These are phyloP conservation scores for Drosophila tristis DNA, from an alignment of 1,140 invertebrate species.

Conservation along the genomic window DNA sequence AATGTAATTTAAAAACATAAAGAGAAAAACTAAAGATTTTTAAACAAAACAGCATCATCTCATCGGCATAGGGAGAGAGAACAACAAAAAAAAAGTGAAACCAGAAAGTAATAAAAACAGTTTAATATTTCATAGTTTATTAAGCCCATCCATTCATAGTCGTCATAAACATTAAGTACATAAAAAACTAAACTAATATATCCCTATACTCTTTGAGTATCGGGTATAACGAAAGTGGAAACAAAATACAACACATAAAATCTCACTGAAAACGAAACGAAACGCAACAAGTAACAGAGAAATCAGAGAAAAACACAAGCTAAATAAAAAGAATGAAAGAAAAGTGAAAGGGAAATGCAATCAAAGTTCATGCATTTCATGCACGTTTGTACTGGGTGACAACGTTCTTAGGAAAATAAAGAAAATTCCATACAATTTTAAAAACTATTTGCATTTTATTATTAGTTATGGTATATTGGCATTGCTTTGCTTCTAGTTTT, in stretches of 20 bases:
- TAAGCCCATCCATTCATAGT: constrained; percentile 81
- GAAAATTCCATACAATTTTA: constrained; percentile 76
- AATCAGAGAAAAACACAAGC: constrained; percentile 33
- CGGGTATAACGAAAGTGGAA: background rate
- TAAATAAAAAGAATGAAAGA: constrained; percentile 27
- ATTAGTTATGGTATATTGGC: background rate
- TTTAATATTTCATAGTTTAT: constrained; percentile 83
- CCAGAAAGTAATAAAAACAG: constrained; percentile 35
- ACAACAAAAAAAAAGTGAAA: constrained; percentile 31
- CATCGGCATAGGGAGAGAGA: constrained; percentile 38
- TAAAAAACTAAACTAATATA: constrained; percentile 36
- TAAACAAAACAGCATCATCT: constrained; percentile 60
- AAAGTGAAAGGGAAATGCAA: constrained; percentile 55
- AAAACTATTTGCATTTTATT: constrained; percentile 52
- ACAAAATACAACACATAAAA: constrained; percentile 50
- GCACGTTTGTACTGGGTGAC: constrained; percentile 56
- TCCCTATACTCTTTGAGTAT: too few relatives aligned
- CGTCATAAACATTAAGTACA: constrained; percentile 80
- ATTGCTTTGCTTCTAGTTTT: too few relatives aligned
- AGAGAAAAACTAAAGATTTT: constrained; percentile 72
- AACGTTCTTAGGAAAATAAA: constrained; percentile 77
- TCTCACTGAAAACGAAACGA: constrained; percentile 51
- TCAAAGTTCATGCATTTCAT: constrained; percentile 50
- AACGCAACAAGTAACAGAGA: constrained; percentile 34
- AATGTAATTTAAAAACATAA: constrained; percentile 74